These are phyloP conservation scores for Hydrolagus affinis DNA, from an alignment of 2,113 vertebrate species.

Conservation along the genomic window DNA sequence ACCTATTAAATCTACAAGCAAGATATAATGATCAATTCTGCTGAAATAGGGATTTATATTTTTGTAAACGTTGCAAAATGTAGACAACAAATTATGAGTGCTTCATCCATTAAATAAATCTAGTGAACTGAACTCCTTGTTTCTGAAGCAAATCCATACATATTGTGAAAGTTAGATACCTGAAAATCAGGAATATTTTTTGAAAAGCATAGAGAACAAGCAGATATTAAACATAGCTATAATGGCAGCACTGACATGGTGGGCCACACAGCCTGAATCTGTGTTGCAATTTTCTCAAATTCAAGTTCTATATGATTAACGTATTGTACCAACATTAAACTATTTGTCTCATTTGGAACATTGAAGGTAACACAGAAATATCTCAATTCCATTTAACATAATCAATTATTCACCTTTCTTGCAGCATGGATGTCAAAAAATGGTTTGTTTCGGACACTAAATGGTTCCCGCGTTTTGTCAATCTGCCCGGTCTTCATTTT, in stretches of 20 bases:
- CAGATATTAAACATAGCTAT: too few species aligned
- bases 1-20: constrained; percentile 9
- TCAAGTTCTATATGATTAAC: background rate
- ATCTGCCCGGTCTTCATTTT: constrained; percentile 93
- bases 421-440: constrained; percentile 87
- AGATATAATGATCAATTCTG: constrained; percentile 3
- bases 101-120: too few species aligned
- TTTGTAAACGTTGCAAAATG: constrained; percentile 23
- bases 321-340: background rate
- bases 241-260: too few species aligned
- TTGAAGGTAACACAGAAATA: background rate
- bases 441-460: constrained; percentile 86
- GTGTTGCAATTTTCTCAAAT: too few species aligned
- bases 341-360: background rate
- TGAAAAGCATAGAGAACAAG: too few species aligned
- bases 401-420: constrained; percentile 72
- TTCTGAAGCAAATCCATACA: too few species aligned
- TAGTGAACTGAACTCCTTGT: too few species aligned
- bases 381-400: background rate
- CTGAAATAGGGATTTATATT: constrained; percentile 21
- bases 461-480: constrained; percentile 89
- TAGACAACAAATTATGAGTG: too few species aligned
- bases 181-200: too few species aligned
- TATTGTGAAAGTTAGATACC: too few species aligned
- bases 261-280: too few species aligned